A percentile compares a stretch with the other conserved stretches of the same genome.
Conservation (phyloP, 2,888 invertebrate genomes). For the Eueremaeus valkanovi region DNA sequence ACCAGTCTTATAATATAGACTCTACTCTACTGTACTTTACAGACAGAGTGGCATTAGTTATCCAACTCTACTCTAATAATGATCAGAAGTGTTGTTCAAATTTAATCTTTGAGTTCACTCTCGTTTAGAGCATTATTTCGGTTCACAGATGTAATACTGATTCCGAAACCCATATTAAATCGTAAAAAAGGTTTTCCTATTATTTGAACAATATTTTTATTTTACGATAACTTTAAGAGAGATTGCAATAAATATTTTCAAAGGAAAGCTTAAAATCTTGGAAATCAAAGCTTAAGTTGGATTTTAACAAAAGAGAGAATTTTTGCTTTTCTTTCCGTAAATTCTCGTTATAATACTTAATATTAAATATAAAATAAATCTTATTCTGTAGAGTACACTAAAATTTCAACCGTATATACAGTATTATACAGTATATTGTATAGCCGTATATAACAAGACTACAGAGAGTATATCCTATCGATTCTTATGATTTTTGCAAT, state of each 20-base stretch:
- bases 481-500: constrained; percentile 3
- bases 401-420: not conserved
- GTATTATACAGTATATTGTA: too few relatives aligned
- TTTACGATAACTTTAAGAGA: not conserved
- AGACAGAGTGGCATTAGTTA: not conserved
- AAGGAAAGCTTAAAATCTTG: constrained; percentile 4
- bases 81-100: not conserved
- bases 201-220: not conserved
- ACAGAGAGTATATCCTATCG: constrained; percentile 5
- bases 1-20: too few relatives aligned
- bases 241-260: not conserved
- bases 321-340: not conserved
- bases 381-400: not conserved
- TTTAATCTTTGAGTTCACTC: not conserved
- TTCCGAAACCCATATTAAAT: not conserved
- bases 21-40: too few relatives aligned
- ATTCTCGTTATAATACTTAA: not conserved
- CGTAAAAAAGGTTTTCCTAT: not conserved
- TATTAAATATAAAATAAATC: constrained; percentile 22
- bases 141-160: not conserved
- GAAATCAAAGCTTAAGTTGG: constrained; percentile 26
- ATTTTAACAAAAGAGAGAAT: not conserved
- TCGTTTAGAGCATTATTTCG: not conserved
- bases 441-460: not conserved
- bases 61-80: not conserved